phyloP scores from a whole-genome alignment of 1,140 invertebrate genomes.

The Metopolophium dirhodum region DNA sequence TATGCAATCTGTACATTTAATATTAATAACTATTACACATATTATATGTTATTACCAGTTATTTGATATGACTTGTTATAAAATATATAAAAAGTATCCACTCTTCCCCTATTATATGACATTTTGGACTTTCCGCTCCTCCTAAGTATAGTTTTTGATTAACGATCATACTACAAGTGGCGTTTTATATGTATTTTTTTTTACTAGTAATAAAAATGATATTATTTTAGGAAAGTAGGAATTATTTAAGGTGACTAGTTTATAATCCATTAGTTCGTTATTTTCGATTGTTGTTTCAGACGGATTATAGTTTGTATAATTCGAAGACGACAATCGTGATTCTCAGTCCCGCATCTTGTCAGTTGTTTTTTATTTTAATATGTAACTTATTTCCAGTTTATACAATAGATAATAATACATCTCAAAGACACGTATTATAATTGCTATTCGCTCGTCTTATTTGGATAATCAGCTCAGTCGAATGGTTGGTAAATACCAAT shows the following conservation, averaged over 20 bases:
- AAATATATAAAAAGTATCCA: background rate
- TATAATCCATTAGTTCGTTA: background rate
- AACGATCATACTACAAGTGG: background rate
- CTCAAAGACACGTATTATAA: background rate
- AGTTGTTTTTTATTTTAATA: background rate
- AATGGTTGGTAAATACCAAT: background rate
- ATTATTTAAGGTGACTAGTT: background rate
- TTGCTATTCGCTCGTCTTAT: background rate
- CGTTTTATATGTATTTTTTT: background rate
- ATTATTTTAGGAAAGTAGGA: background rate
- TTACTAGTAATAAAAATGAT: background rate
- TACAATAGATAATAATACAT: background rate
- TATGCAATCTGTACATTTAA: background rate
- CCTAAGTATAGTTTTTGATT: background rate
- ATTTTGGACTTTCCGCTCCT: background rate
- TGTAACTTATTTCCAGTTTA: background rate
- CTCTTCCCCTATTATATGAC: no score
- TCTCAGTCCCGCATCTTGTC: background rate
- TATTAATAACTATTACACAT: background rate
- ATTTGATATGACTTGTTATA: background rate
- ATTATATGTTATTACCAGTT: background rate
- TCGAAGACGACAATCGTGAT: background rate
- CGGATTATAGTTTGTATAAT: no score
- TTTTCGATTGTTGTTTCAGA: background rate
- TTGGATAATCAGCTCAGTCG: background rate